Conservation (phyloP, 2,113 vertebrate species). For the Phyllopteryx taeniolatus region DNA sequence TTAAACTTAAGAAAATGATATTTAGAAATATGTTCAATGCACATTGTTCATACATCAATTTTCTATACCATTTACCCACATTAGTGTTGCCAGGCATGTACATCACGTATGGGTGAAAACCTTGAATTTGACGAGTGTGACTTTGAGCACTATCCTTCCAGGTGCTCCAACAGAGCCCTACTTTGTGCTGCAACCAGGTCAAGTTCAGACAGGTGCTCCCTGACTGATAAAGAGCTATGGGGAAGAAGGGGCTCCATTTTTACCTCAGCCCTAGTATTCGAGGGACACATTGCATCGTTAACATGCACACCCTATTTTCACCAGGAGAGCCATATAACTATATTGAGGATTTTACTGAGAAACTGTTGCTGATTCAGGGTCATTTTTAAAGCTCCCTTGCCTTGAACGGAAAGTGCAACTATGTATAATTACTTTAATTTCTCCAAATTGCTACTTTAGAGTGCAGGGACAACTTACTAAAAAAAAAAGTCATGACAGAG, state of each 20-base stretch:
- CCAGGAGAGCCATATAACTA: not conserved
- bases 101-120: not conserved
- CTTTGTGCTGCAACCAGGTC: slow-evolving; percentile 63
- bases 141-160: not conserved
- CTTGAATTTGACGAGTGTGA: not conserved
- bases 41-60: no score
- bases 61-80: no score
- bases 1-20: not conserved
- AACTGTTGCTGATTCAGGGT: not conserved
- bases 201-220: slow-evolving; percentile 59
- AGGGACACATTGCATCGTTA: slow-evolving; percentile 15
- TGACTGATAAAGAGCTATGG: slow-evolving; percentile 61
- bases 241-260: slow-evolving; percentile 43
- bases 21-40: not conserved
- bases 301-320: slow-evolving; percentile 8
- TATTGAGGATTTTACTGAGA: not conserved
- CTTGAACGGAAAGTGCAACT: not conserved
- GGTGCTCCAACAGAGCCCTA: slow-evolving; percentile 60
- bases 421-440: slow-evolving; percentile 22
- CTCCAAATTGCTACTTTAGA: slow-evolving; percentile 10
- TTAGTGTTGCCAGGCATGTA: not conserved
- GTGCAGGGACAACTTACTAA: slow-evolving; percentile 12
- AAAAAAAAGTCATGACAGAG: slow-evolving; percentile 19
- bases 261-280: slow-evolving; percentile 18
- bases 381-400: not conserved